Evolutionary conservation across 2,113 vertebrate species (phyloP), one percentile per base, ranked within the genome.

Genomic region (Baryphthengus martii): DNA sequence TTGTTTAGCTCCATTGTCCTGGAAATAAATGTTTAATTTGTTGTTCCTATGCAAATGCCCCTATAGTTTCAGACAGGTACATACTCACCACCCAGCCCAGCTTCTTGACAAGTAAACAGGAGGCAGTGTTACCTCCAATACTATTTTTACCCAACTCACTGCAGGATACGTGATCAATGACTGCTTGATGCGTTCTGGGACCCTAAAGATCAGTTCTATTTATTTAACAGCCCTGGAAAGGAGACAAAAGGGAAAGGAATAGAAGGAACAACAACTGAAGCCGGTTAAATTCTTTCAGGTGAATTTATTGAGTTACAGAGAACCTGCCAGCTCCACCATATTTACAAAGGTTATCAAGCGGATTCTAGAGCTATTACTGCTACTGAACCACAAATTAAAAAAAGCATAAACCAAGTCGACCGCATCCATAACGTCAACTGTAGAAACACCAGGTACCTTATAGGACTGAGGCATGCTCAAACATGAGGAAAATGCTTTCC

Each of bases 241-340:
- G 35, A 37, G 29, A 62, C 24, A 82, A 84, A 74, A 44, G 19
- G 6, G 37, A 78, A 25, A 10, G 19, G 6, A 74, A 4, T 5
- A 70, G 5, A 85, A 74, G 9, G 8, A 52, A 91, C 4, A 86
- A 23, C 85, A 17, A 90, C 56, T 13, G 31, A 90, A 81, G 25
- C n/a, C 26, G 82, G 58, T 58, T 33, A 58, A 82, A 28, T 75
- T 90, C 2, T 89, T 90, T 92, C 25, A 87, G 53, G 42, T 85
- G 40, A 78, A 81, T 97, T 97, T 97, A 96, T 97, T 97, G 83
- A 72, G 53, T 96, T 90, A 82, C 2, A 92, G 92, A 95, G 83
- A 92, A 87, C 31, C 39, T 94, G 73, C 15, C 88, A 94, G 80
- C 49, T 94, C 92, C 80, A 93, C 77, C 92, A 85, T 92, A 90